Conservation (phyloP, 2,113 vertebrate species). For the Vicugna pacos region DNA sequence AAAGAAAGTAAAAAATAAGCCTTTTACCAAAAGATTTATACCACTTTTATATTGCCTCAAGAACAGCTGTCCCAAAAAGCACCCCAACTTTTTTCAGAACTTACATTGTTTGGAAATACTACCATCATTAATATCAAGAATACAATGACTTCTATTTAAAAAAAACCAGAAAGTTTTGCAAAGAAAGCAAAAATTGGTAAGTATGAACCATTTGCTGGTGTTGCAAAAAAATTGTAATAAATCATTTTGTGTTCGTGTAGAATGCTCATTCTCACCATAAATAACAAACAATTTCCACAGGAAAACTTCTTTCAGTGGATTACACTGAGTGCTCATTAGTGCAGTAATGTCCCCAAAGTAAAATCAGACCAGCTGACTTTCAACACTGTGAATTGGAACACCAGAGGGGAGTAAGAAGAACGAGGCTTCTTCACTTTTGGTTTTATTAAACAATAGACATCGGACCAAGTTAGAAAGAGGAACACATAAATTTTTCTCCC, state of each 20-base stretch:
- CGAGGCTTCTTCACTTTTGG: neutral
- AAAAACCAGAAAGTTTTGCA: constrained; percentile 13
- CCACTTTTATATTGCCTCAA: neutral
- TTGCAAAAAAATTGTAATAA: constrained; percentile 73
- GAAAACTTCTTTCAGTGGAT: constrained; percentile 41
- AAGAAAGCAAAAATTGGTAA: constrained; percentile 67
- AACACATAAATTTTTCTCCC: neutral
- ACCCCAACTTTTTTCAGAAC: neutral
- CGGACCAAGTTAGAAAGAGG: neutral
- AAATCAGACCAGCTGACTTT: constrained; percentile 58
- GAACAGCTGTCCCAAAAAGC: neutral
- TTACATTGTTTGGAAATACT: neutral
- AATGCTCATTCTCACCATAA: constrained; percentile 47
- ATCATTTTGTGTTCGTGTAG: constrained; percentile 53
- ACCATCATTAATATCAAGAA: constrained; percentile 69
- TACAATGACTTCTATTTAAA: constrained; percentile 19
- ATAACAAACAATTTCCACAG: constrained; percentile 60
- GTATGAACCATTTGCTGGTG: constrained; percentile 56
- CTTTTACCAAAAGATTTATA: neutral
- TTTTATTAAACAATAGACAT: constrained; percentile 69
- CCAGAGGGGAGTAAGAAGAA: constrained; percentile 52
- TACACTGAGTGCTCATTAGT: constrained; percentile 75
- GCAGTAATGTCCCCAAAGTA: neutral
- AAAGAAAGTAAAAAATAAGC: neutral
- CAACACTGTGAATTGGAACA: neutral